Conservation (phyloP, 2,113 vertebrate genomes). For the Herpetotheres cachinnans region DNA sequence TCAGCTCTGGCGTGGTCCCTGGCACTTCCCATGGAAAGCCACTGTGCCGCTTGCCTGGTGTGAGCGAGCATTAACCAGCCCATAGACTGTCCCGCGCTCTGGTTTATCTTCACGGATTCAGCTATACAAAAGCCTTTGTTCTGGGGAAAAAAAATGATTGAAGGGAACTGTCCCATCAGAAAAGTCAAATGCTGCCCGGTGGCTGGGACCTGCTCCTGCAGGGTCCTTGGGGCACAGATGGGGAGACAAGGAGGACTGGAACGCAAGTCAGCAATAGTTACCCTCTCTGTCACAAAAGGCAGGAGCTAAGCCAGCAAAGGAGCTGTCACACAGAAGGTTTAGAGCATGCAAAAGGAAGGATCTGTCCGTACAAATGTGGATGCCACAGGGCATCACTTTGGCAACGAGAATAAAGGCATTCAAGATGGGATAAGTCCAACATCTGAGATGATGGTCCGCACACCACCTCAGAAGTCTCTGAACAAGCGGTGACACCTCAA, state of each 20-base stretch:
- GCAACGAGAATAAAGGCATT: neutral
- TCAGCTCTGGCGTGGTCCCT: accelerated
- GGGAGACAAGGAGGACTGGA: neutral
- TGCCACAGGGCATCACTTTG: neutral
- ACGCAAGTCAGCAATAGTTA: neutral
- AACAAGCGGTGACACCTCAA: neutral
- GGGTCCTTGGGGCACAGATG: neutral
- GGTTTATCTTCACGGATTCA: neutral
- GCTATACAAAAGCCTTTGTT: neutral
- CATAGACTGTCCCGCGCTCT: accelerated
- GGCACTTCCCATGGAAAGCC: no score
- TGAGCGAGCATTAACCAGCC: neutral
- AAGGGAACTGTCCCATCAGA: neutral
- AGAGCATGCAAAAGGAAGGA: neutral
- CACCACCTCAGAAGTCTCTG: neutral
- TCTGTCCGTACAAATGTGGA: neutral
- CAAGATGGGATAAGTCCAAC: neutral
- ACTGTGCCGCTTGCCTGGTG: neutral
- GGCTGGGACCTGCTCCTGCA: neutral
- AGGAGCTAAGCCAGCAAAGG: neutral
- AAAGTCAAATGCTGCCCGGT: neutral
- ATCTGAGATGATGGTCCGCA: neutral
- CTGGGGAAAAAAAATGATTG: neutral
- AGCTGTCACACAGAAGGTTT: neutral
- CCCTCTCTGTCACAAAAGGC: neutral